Conservation (phyloP, 2,888 invertebrate genomes). For the Mactromeris polynyma region DNA sequence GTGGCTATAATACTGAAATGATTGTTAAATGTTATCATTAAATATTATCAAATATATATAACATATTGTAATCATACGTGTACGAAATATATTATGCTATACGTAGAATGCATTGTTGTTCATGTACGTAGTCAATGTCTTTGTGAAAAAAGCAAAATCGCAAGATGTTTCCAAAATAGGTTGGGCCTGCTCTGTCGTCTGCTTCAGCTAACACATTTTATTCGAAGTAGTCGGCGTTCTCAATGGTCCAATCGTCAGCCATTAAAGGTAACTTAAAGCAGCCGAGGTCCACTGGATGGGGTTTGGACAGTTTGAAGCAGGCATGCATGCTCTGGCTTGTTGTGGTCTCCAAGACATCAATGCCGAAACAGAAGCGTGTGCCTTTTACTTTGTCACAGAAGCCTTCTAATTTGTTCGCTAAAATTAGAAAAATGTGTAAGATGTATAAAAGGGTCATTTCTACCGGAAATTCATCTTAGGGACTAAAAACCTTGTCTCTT, state of each 20-base stretch:
- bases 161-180: neutral
- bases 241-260: neutral
- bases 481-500: neutral
- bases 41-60: no score
- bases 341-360: slow-evolving; percentile 12
- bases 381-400: slow-evolving; percentile 12
- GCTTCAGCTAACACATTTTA: neutral
- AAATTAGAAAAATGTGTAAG: neutral
- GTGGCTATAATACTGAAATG: no score
- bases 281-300: slow-evolving; percentile 17
- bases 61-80: neutral
- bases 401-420: slow-evolving; percentile 28
- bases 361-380: slow-evolving; percentile 29
- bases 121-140: neutral
- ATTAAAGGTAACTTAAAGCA: slow-evolving; percentile 38
- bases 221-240: neutral
- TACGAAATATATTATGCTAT: neutral
- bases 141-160: neutral
- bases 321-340: neutral
- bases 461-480: neutral
- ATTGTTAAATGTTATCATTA: no score
- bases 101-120: neutral
- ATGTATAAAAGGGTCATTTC: neutral
- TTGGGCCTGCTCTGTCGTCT: neutral
- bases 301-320: neutral